Percentiles rank a stretch among this genome's conserved stretches.
These are phyloP conservation scores for Myopa testacea DNA, from an alignment of 2,888 invertebrate species.

Conservation along the genomic window DNA sequence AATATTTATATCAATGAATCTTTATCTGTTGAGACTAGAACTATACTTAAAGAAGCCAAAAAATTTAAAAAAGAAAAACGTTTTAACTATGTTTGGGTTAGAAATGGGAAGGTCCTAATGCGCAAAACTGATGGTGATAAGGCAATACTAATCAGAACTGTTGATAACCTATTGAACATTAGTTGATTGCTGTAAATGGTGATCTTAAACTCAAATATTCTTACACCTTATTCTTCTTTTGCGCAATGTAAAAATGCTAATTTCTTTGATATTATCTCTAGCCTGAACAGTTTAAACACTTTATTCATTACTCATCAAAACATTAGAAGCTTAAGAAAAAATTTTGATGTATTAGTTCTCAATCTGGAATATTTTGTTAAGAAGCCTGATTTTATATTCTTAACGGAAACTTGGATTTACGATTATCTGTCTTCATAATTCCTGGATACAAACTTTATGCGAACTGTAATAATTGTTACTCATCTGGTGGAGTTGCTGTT, in stretches of 20 bases:
- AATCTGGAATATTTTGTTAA: background rate
- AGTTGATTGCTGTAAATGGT: background rate
- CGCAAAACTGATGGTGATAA: conserved; percentile 10
- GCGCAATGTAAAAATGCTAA: conserved; percentile 10
- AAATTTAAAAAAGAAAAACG: conserved; percentile 10
- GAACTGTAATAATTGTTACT: conserved; percentile 2
- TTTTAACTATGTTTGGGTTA: conserved; percentile 5
- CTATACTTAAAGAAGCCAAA: background rate
- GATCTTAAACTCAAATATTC: no score
- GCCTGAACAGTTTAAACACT: background rate
- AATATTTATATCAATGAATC: conserved; percentile 12
- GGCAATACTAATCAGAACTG: background rate
- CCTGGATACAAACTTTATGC: conserved; percentile 12
- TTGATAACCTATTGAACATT: background rate
- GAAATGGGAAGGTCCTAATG: background rate
- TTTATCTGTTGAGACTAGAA: background rate
- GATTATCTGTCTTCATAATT: background rate
- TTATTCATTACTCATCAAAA: conserved; percentile 1
- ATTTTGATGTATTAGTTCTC: background rate
- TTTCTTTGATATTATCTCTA: conserved; percentile 6
- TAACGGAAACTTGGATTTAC: conserved; percentile 15
- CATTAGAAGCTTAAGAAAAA: background rate
- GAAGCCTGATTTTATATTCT: conserved; percentile 13
- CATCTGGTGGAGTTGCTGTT: no score
- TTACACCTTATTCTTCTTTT: background rate